These are phyloP conservation scores for Chiloscyllium plagiosum DNA, from an alignment of 2,113 vertebrate genomes.

Conservation along the genomic window DNA sequence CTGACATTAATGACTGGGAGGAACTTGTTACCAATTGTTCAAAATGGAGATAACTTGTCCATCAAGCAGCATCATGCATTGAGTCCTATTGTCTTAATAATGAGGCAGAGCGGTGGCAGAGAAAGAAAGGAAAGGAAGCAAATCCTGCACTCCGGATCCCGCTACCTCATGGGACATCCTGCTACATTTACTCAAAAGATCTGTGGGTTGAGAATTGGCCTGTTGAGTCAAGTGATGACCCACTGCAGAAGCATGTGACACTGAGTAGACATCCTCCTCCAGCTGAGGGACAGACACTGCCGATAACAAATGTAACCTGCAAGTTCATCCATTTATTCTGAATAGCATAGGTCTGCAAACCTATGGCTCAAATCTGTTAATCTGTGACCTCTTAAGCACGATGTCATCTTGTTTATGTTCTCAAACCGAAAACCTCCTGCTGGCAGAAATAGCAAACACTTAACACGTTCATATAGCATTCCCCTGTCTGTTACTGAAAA, in stretches of 20 bases:
- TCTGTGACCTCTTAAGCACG: not conserved
- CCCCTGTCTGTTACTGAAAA: slow-evolving; percentile 27
- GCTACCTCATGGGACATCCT: not conserved
- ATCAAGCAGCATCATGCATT: not conserved
- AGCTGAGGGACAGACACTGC: not conserved
- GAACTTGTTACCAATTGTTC: not conserved
- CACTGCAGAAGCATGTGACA: not conserved
- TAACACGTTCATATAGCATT: not conserved
- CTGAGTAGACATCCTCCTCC: not conserved
- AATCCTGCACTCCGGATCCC: not conserved
- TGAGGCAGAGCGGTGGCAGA: not conserved
- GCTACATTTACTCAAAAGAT: not conserved
- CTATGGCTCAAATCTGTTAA: not conserved
- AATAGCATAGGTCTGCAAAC: not conserved
- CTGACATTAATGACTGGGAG: not conserved
- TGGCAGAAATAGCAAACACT: slow-evolving; percentile 2
- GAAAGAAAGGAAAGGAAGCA: not conserved
- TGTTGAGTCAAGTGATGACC: not conserved
- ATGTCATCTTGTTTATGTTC: not conserved
- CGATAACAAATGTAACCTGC: not conserved
- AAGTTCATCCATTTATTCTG: not conserved
- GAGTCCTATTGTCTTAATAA: not conserved
- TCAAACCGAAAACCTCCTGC: not conserved
- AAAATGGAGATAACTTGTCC: not conserved
- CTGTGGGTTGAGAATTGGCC: not conserved